Evolutionary conservation across 2,888 invertebrate species (phyloP).

Genomic region (Seira ritae): DNA sequence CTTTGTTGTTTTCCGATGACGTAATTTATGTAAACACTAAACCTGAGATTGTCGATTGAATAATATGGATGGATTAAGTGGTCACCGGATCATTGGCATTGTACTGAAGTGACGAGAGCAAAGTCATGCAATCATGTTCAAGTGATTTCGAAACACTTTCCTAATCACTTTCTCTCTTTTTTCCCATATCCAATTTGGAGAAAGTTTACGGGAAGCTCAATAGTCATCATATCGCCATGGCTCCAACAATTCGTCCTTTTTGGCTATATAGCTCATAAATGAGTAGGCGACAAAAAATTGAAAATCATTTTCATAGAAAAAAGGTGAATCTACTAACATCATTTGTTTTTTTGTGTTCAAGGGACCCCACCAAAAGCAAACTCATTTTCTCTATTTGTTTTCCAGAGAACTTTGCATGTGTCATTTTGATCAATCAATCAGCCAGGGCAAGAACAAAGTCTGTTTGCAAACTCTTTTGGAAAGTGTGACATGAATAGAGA

Average conservation of each 20-base stretch:
- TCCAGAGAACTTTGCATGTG: slow-evolving; percentile 5
- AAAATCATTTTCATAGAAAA: slow-evolving; percentile 1
- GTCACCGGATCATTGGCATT: neutral
- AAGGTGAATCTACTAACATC: neutral
- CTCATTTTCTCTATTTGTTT: slow-evolving; percentile 8
- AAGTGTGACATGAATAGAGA: too few relatives aligned
- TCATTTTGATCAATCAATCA: slow-evolving; percentile 1
- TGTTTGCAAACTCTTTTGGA: too few relatives aligned
- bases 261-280: neutral
- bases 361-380: slow-evolving; percentile 7
- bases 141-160: too few relatives aligned
- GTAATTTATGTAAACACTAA: too few relatives aligned
- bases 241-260: too few relatives aligned
- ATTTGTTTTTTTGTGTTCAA: neutral
- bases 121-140: slow-evolving; percentile 13
- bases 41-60: too few relatives aligned
- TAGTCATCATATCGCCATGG: too few relatives aligned
- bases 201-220: too few relatives aligned
- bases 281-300: neutral
- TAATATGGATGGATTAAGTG: neutral
- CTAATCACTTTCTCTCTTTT: too few relatives aligned
- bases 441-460: too few relatives aligned
- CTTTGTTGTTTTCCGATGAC: too few relatives aligned
- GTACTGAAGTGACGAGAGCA: neutral
- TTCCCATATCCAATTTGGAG: too few relatives aligned